phyloP scores from a whole-genome alignment of 2,888 invertebrate species.

The Cheilosia impressa region DNA sequence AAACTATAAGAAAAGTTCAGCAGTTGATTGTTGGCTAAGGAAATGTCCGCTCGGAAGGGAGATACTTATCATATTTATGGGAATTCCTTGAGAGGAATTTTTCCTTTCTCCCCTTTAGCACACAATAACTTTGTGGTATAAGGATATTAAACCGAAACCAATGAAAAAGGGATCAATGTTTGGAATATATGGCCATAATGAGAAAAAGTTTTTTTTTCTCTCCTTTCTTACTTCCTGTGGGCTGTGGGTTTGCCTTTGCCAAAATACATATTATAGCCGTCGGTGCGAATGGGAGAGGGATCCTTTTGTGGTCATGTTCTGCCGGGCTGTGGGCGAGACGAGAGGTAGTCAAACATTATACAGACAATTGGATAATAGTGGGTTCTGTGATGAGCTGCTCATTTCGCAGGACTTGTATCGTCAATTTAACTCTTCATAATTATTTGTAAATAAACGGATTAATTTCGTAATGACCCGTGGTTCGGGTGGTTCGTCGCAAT shows the following conservation, averaged over 20 bases:
- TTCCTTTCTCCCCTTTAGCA: slow-evolving; percentile 48
- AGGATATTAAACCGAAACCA: slow-evolving; percentile 69
- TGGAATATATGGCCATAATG: slow-evolving; percentile 59
- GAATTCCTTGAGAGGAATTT: slow-evolving; percentile 48
- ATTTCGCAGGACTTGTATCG: too few relatives aligned
- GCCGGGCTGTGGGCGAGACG: too few relatives aligned
- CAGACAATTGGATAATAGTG: too few relatives aligned
- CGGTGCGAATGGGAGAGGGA: too few relatives aligned
- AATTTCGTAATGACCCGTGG: too few relatives aligned
- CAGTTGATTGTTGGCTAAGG: slow-evolving; percentile 51
- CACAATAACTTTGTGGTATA: slow-evolving; percentile 53
- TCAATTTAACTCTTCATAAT: too few relatives aligned
- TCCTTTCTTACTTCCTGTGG: not conserved
- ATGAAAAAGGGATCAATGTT: slow-evolving; percentile 67
- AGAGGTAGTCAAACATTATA: too few relatives aligned
- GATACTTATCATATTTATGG: slow-evolving; percentile 73
- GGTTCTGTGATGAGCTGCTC: too few relatives aligned
- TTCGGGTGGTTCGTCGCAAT: too few relatives aligned
- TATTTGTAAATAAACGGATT: too few relatives aligned
- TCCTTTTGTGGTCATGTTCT: too few relatives aligned
- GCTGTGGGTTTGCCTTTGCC: not conserved
- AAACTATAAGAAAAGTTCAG: slow-evolving; percentile 48
- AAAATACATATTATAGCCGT: too few relatives aligned
- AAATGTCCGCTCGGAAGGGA: slow-evolving; percentile 26
- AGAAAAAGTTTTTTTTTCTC: not conserved